Conservation (phyloP, 2,797 vertebrate genomes). For the Galagoides demidoff region DNA sequence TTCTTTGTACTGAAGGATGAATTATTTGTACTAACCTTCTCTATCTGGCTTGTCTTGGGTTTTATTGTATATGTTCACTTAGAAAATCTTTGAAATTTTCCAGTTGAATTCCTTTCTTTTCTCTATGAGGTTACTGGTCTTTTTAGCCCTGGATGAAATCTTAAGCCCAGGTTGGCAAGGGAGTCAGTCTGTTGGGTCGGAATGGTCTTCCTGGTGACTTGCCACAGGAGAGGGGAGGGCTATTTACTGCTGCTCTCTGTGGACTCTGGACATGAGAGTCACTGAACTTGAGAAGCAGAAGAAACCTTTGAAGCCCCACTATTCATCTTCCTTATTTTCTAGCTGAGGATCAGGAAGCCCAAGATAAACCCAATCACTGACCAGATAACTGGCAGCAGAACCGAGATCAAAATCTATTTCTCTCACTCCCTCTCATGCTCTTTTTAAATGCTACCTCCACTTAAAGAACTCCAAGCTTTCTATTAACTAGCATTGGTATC, state of each 20-base stretch:
- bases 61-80: not conserved
- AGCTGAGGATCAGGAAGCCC: not conserved
- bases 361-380: not conserved
- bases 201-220: not conserved
- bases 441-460: not conserved
- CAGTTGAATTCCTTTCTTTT: not conserved
- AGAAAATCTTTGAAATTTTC: not conserved
- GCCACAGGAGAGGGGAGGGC: not conserved
- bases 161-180: not conserved
- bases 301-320: not conserved
- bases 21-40: not conserved
- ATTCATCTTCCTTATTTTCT: not conserved
- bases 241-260: not conserved
- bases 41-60: not conserved
- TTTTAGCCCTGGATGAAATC: not conserved
- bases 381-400: not conserved
- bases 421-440: not conserved
- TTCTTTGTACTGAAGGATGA: not conserved
- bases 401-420: not conserved
- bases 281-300: not conserved
- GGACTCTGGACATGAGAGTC: not conserved
- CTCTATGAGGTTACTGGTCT: not conserved
- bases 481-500: not conserved
- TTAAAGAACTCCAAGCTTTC: not conserved
- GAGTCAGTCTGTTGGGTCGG: not conserved